phyloP scores from a whole-genome alignment of 2,113 vertebrate genomes.

The Polypterus bichir region DNA sequence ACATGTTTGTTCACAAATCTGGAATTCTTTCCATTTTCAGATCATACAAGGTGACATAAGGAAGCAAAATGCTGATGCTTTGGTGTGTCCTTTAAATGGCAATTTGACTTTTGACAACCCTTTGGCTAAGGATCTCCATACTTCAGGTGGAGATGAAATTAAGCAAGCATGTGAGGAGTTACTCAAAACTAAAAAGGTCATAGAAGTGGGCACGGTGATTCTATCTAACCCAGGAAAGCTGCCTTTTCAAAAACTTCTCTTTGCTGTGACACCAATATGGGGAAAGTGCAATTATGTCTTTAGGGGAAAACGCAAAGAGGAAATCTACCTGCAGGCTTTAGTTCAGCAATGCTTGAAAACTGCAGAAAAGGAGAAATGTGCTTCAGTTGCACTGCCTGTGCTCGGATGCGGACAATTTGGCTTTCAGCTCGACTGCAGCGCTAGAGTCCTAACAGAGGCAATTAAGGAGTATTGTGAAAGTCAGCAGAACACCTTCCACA shows the following conservation, averaged over 20 bases:
- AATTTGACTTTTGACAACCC: constrained; percentile 16
- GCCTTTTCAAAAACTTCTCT: constrained; percentile 20
- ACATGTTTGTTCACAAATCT: not conserved
- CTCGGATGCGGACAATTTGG: constrained; percentile 19
- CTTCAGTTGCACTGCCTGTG: constrained; percentile 22
- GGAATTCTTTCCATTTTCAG: constrained; percentile 8
- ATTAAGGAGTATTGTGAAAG: constrained; percentile 15
- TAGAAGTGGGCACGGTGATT: constrained; percentile 20
- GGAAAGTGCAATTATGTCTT: not conserved
- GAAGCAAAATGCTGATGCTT: constrained; percentile 16
- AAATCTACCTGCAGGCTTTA: constrained; percentile 7
- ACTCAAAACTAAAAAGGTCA: constrained; percentile 14
- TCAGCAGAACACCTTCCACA: not conserved
- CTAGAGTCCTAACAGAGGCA: constrained; percentile 16
- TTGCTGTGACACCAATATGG: constrained; percentile 19
- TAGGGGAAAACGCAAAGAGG: not conserved
- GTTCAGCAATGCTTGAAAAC: constrained; percentile 14
- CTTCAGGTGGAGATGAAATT: constrained; percentile 19
- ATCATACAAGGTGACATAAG: constrained; percentile 16
- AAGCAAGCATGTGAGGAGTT: constrained; percentile 6
- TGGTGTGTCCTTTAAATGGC: constrained; percentile 20
- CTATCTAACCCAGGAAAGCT: constrained; percentile 19
- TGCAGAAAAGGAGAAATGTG: constrained; percentile 14
- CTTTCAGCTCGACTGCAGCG: constrained; percentile 22
- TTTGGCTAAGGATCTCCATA: constrained; percentile 16